Conservation (phyloP, 2,113 vertebrate genomes). For the Megatriorchis doriae region DNA sequence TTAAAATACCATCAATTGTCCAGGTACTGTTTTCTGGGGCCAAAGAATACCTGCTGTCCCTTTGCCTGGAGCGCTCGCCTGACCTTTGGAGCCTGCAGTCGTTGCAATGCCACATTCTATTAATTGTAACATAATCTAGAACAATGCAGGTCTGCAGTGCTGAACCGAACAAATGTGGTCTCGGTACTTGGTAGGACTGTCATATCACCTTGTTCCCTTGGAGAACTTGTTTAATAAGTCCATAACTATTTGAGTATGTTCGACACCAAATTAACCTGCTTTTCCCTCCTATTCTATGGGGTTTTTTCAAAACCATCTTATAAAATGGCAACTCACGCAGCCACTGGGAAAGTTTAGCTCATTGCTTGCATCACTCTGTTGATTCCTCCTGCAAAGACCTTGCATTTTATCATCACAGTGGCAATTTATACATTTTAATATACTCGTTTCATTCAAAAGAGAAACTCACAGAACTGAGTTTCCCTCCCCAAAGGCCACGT, state of each 20-base stretch:
- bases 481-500: background rate
- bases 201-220: background rate
- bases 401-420: background rate
- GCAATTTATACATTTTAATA: conserved; percentile 19
- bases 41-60: background rate
- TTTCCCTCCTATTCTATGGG: background rate
- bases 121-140: background rate
- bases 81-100: background rate
- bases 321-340: conserved; percentile 4
- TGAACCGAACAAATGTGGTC: background rate
- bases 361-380: background rate
- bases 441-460: background rate
- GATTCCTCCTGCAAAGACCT: conserved; percentile 3
- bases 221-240: background rate
- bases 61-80: background rate
- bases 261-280: background rate
- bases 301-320: background rate
- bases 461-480: background rate
- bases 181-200: background rate
- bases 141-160: background rate
- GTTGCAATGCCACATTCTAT: background rate
- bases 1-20: background rate
- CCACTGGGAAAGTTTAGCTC: background rate
- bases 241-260: background rate
- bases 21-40: background rate